Evolutionary conservation across 1,140 invertebrate species (phyloP), one percentile per base, ranked within the genome.

Genomic region (Whitmania pigra): DNA sequence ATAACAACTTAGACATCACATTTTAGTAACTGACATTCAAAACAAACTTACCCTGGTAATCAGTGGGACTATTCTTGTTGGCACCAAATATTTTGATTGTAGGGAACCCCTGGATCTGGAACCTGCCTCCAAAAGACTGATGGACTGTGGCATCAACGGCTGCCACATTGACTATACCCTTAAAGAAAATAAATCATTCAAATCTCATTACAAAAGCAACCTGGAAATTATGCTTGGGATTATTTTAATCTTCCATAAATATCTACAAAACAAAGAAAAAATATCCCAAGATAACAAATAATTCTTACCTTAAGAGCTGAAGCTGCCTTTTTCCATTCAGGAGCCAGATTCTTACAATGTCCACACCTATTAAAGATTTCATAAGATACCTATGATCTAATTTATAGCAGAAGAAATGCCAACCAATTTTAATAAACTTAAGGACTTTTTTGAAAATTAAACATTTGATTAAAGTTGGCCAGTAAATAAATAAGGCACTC

Each of bases 271-370:
- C 29, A 20, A 25, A 36, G n/a, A n/a, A 36, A 36, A 36, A 36
- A 36, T 29, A 57, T 63, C 9, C 69, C 22, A 55, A 49, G n/a
- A 70, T 4, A 11, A 54, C 55, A 54, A 5, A 27, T 22, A 22
- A 22, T 71, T n/a, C 27, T 11, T 60, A 94, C 95, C 84, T 96
- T 96, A 0, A 99, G 85, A 79, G 94, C 89, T 67, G 88, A 88
- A 36, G 97, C 96, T 27, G 96, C 97, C 80, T 91, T 88, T 54
- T 91, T 91, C 93, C 93, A 98, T 76, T 94, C 89, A 0, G 94
- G 94, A 71, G 90, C 92, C n/a, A 99, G 84, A 79, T 89, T 92
- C 83, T 97, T 94, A 78, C 95, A 97, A 82, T 98, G 85, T 25
- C 85, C 85, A 82, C 85, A 86, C 85, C 85, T 86, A 53, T 57